Percentiles rank a stretch among this genome's conserved stretches.
phyloP scores from a whole-genome alignment of 2,113 vertebrate species.

The Platycercus adscitus region DNA sequence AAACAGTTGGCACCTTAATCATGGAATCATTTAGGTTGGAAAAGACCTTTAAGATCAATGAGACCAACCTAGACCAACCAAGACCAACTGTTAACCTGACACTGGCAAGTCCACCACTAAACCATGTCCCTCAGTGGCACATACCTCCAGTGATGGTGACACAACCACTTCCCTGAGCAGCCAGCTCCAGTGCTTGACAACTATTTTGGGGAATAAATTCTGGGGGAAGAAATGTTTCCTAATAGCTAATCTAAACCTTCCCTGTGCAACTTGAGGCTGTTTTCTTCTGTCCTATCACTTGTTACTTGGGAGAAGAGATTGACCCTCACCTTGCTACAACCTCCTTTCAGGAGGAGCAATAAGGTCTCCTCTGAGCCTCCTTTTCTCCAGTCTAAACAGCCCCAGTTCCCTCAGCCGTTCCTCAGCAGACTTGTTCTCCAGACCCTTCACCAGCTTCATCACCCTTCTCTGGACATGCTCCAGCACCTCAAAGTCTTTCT shows the following conservation, averaged over 20 bases:
- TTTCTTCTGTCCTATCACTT: background rate
- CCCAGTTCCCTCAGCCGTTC: background rate
- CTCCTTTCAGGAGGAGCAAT: background rate
- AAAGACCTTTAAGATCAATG: background rate
- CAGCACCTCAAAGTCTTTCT: background rate
- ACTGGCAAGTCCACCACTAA: background rate
- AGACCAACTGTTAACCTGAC: background rate
- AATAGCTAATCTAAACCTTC: background rate
- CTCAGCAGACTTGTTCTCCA: background rate
- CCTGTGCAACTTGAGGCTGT: background rate
- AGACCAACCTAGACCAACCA: background rate
- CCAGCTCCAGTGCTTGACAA: background rate
- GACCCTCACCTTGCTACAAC: background rate
- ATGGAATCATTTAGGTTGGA: background rate
- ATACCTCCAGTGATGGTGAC: background rate
- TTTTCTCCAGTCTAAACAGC: background rate
- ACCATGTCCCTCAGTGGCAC: background rate
- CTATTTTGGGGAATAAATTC: background rate
- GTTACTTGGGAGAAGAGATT: background rate
- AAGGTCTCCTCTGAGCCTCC: background rate
- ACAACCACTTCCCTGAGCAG: background rate
- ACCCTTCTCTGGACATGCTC: background rate
- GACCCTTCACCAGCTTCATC: background rate
- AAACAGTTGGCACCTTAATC: background rate
- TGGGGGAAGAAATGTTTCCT: background rate